These are phyloP conservation scores for Chaetops frenatus DNA, from an alignment of 2,113 vertebrate genomes.

Conservation along the genomic window DNA sequence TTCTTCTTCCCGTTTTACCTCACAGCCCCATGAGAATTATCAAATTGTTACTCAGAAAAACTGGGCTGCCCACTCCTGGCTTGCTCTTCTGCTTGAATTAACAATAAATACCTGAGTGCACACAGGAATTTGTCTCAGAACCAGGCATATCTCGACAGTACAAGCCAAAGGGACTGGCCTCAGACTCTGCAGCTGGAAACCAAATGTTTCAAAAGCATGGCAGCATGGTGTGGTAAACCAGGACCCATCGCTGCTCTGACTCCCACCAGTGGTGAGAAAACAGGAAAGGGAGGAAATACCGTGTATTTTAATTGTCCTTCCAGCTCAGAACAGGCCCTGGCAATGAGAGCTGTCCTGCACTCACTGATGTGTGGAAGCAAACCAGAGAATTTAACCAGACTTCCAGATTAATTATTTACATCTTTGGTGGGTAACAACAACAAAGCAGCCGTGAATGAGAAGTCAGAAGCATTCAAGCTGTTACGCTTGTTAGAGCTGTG, in stretches of 20 bases:
- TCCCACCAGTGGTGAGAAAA: neutral
- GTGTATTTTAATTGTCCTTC: neutral
- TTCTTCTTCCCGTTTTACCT: neutral
- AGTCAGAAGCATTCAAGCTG: neutral
- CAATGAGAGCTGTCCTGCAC: neutral
- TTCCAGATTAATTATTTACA: neutral
- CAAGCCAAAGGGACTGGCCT: neutral
- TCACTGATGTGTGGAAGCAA: neutral
- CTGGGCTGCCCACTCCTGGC: neutral
- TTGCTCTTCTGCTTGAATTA: neutral
- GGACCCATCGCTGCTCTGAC: neutral
- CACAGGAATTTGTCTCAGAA: neutral
- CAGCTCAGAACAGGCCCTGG: neutral
- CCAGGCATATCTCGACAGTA: neutral
- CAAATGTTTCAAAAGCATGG: neutral
- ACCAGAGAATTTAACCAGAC: neutral
- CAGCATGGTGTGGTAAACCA: neutral
- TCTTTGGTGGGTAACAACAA: neutral
- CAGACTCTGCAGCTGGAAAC: neutral
- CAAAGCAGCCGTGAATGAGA: neutral
- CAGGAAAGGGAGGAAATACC: neutral
- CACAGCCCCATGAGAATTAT: neutral
- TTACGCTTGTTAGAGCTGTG: neutral
- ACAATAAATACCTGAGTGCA: neutral
- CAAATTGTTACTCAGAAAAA: neutral